Conservation (phyloP, 2,888 invertebrate species). For the Caenorhabditis panamensis region DNA sequence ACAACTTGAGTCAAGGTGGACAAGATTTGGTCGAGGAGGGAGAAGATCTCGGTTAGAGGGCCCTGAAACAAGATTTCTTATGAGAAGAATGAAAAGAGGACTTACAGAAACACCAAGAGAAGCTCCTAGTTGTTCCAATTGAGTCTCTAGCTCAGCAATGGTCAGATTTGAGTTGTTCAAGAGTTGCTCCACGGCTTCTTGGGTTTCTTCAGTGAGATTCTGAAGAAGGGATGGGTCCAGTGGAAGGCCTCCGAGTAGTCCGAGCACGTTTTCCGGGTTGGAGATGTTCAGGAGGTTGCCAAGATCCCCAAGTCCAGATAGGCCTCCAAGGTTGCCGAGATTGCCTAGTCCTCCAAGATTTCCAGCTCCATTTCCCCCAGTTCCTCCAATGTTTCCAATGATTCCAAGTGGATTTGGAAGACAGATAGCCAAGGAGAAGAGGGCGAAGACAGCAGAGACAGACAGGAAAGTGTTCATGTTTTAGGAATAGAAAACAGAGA, state of each 20-base stretch:
- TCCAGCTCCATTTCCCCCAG: not conserved
- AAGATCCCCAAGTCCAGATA: too few relatives aligned
- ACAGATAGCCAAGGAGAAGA: not conserved
- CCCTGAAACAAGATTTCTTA: not conserved
- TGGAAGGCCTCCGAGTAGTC: not conserved
- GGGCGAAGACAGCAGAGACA: not conserved
- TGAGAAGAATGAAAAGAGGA: not conserved
- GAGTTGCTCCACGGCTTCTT: not conserved
- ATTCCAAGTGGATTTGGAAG: too few relatives aligned
- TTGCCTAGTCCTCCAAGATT: not conserved
- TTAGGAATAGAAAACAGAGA: not conserved
- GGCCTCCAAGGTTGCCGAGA: not conserved
- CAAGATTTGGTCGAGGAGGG: not conserved
- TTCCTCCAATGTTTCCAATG: not conserved
- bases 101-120: not conserved
- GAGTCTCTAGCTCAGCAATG: not conserved
- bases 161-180: not conserved
- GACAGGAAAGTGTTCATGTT: not conserved
- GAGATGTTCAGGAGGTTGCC: not conserved
- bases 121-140: not conserved
- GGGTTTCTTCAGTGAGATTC: not conserved
- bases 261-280: not conserved
- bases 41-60: not conserved
- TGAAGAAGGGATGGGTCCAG: not conserved
- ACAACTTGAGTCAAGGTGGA: not conserved